Conservation (phyloP, 2,113 vertebrate species). For the Asarcornis scutulata region DNA sequence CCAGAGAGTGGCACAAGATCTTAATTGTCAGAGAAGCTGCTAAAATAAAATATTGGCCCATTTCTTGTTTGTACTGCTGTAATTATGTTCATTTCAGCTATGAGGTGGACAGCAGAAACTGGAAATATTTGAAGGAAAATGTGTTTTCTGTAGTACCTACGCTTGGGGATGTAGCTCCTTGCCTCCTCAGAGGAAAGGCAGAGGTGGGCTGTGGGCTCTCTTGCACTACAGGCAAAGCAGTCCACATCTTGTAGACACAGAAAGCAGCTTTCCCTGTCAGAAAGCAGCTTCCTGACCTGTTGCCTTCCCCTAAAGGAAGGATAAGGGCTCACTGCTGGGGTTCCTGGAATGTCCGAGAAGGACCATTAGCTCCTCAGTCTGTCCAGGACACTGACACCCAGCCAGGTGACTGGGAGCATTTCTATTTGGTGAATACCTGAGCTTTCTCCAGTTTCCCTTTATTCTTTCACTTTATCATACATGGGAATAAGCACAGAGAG, state of each 20-base stretch:
- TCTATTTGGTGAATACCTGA: neutral
- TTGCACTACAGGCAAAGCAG: neutral
- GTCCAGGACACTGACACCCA: neutral
- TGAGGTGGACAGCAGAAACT: neutral
- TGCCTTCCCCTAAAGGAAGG: neutral
- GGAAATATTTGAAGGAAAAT: neutral
- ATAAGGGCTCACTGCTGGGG: neutral
- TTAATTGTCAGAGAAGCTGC: neutral
- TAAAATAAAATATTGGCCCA: neutral
- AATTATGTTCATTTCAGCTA: neutral
- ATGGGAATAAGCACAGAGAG: neutral
- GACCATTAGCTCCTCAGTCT: neutral
- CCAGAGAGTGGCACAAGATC: neutral
- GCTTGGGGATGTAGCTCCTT: neutral
- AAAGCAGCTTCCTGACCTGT: accelerated
- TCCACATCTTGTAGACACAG: neutral
- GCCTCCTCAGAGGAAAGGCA: neutral
- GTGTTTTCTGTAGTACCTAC: neutral
- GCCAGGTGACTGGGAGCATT: neutral
- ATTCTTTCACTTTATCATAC: neutral
- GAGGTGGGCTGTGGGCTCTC: neutral
- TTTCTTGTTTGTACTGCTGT: neutral
- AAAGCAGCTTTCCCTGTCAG: neutral
- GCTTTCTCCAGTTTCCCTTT: neutral
- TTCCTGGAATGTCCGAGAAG: neutral